Evolutionary conservation across 2,797 vertebrate species (phyloP).

Genomic region (Eulemur mongoz): DNA sequence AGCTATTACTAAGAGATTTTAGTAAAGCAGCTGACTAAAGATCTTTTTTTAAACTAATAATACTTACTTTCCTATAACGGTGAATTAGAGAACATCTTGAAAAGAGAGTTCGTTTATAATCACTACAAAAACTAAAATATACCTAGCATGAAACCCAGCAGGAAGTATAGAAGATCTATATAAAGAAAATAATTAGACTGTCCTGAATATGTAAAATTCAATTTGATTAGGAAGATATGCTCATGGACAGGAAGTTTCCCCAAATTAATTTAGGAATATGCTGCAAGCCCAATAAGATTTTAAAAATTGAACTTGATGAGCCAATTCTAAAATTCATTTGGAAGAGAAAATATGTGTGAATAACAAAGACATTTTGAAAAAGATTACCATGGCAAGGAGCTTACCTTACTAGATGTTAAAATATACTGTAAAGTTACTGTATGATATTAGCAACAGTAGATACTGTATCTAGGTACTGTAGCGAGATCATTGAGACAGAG

Average conservation of each 20-base stretch:
- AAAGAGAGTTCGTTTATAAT: slow-evolving; percentile 32
- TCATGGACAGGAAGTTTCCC: neutral
- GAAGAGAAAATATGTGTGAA: slow-evolving; percentile 2
- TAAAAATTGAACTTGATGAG: slow-evolving; percentile 26
- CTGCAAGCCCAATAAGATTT: neutral
- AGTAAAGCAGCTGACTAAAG: neutral
- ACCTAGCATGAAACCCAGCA: neutral
- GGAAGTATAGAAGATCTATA: neutral
- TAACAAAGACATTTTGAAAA: slow-evolving; percentile 44
- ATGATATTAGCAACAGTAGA: neutral
- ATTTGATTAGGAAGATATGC: neutral
- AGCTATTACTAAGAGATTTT: neutral
- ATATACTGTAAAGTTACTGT: neutral
- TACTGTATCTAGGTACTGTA: neutral
- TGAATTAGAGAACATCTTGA: neutral
- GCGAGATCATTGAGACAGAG: neutral
- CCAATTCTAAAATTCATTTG: slow-evolving; percentile 28
- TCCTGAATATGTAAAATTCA: neutral
- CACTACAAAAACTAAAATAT: neutral
- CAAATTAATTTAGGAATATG: slow-evolving; percentile 26
- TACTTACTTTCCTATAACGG: neutral
- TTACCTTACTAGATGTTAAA: slow-evolving; percentile 2
- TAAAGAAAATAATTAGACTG: slow-evolving; percentile 16
- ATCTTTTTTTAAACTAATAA: neutral
- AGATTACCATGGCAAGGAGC: neutral